Conservation (phyloP, 2,888 invertebrate genomes). For the Metopia argyrocephala region DNA sequence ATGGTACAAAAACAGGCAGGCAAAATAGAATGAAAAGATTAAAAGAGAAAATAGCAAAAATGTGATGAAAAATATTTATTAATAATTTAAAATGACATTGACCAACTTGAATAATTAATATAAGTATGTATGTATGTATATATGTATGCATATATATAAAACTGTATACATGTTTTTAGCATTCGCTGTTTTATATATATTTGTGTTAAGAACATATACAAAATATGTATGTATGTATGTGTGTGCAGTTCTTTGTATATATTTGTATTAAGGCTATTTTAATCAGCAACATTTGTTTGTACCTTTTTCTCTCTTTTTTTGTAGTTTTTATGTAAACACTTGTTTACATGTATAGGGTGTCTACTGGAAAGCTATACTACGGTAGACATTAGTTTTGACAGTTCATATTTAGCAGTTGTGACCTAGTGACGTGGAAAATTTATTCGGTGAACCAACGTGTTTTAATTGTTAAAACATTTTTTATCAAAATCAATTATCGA, state of each 20-base stretch:
- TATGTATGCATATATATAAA: too few species aligned
- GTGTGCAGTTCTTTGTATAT: not conserved
- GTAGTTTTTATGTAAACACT: too few species aligned
- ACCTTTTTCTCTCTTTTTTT: slow-evolving; percentile 16
- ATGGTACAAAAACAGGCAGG: not conserved
- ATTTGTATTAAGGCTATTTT: slow-evolving; percentile 48
- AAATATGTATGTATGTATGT: not conserved
- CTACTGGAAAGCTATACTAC: too few species aligned
- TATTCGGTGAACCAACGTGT: too few species aligned
- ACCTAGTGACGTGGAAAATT: too few species aligned
- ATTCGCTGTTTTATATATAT: too few species aligned
- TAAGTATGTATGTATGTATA: not conserved
- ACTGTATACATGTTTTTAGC: too few species aligned
- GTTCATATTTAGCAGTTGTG: too few species aligned
- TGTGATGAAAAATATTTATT: slow-evolving; percentile 31
- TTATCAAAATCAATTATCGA: too few species aligned
- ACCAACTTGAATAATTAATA: slow-evolving; percentile 5
- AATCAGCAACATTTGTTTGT: slow-evolving; percentile 45
- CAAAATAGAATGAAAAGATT: slow-evolving; percentile 8
- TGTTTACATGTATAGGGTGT: not conserved
- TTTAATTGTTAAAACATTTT: too few species aligned
- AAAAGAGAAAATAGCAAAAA: slow-evolving; percentile 33
- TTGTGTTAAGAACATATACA: too few species aligned
- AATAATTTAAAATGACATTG: slow-evolving; percentile 24
- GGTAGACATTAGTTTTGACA: too few species aligned